Conservation (phyloP, 2,797 vertebrate species). For the Novumbra hubbsi region DNA sequence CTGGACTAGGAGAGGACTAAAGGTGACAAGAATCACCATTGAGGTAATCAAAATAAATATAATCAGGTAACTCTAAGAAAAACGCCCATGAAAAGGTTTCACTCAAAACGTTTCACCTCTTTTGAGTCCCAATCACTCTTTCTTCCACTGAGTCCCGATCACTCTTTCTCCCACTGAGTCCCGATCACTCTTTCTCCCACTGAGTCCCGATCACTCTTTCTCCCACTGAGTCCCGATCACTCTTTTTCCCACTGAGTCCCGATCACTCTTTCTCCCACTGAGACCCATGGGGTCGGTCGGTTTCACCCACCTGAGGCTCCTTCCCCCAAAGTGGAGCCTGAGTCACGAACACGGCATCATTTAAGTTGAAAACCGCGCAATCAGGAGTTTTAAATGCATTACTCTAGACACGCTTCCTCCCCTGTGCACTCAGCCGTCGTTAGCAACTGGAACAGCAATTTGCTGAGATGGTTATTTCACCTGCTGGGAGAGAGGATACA, state of each 20-base stretch:
- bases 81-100: background rate
- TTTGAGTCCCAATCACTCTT: no score
- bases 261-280: background rate
- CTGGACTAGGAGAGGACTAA: no score
- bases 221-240: background rate
- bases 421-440: slow-evolving; percentile 9
- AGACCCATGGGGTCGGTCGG: background rate
- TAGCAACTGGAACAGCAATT: background rate
- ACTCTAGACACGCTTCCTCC: slow-evolving; percentile 18
- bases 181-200: no score
- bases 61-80: background rate
- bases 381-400: slow-evolving; percentile 26
- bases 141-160: background rate
- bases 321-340: slow-evolving; percentile 5
- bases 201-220: background rate
- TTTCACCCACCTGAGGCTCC: background rate
- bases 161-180: background rate
- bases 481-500: background rate
- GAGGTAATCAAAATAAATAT: background rate
- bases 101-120: no score
- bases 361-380: background rate
- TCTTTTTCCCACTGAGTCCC: no score
- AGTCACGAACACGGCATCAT: slow-evolving; percentile 15
- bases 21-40: background rate
- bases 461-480: slow-evolving; percentile 17